Base-by-base conservation (phyloP, 1,140 invertebrate genomes). In the Cataglyphis hispanica region DNA sequence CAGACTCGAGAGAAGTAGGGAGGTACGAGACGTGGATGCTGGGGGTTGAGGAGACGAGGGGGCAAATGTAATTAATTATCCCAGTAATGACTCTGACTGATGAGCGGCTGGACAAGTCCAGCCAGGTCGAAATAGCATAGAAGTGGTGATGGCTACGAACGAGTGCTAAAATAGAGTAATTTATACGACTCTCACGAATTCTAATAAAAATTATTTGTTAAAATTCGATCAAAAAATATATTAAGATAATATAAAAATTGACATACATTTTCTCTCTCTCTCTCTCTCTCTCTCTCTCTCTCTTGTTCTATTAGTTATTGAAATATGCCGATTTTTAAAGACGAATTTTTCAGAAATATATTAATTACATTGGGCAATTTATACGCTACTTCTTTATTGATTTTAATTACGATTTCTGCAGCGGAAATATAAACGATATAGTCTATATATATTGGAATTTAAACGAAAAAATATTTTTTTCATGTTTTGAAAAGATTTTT, bases 41-140 rank as follows among this genome's bases (percentile, higher is more conserved):
- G 85, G 86, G 78, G 88, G 86, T 81, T 87, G 93, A 91, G 91
- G 93, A 92, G 93, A 90, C 92, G 93, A 93, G 93, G 93, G 91
- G 93, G 92, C 92, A 94, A 95, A 95, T 94, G 95, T 95, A 95
- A 95, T 95, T 95, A 95, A 95, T 95, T 95, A 95, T 95, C 94
- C 94, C 94, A 91, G 95, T 95, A 95, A 95, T 95, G 95, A 95
- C 94, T 95, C 95, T 95, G 95, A 95, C 95, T 95, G 95, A 95
- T 95, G 95, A 95, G 94, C 94, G 94, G 92, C 93, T 93, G 94
- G 94, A 94, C 94, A 95, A 95, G 94, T 95, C 94, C 94, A 93
- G 94, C 92, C 92, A 92, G 93, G 93, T 94, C 92, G 93, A 92
- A 94, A 94, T 94, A 94, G 93, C 93, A 88, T 87, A 91, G 91